phyloP scores from a whole-genome alignment of 2,888 invertebrate species.

The Trimorus sp. region DNA sequence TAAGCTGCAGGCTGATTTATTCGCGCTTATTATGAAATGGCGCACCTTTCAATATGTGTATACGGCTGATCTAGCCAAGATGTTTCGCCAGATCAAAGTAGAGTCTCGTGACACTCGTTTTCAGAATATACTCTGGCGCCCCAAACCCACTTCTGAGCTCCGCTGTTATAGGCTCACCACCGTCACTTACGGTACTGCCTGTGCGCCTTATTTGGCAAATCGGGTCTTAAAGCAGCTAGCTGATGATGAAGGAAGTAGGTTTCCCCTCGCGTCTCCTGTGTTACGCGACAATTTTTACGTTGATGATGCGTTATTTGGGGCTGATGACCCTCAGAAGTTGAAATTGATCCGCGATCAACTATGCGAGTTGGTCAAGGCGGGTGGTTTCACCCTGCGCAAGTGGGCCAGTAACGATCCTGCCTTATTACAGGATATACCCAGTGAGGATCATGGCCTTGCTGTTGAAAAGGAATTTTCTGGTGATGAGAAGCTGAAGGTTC shows the following conservation, averaged over 20 bases:
- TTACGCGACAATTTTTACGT: conserved; percentile 21
- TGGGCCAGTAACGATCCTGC: conserved; percentile 28
- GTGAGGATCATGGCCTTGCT: conserved; percentile 17
- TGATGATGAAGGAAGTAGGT: conserved; percentile 12
- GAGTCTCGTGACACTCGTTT: not conserved
- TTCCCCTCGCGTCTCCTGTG: conserved; percentile 12
- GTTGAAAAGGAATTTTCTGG: not conserved
- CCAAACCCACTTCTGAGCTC: not conserved
- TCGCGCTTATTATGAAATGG: conserved; percentile 27
- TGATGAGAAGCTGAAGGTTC: conserved; percentile 15
- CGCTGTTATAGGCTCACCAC: conserved; percentile 9
- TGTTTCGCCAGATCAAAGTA: conserved; percentile 44
- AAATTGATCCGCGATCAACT: conserved; percentile 1
- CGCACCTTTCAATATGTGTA: conserved; percentile 31
- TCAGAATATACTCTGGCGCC: conserved; percentile 18
- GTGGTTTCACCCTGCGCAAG: conserved; percentile 25
- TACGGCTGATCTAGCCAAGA: conserved; percentile 42
- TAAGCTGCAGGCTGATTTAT: conserved; percentile 25
- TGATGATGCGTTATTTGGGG: conserved; percentile 6
- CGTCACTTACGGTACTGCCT: conserved; percentile 37
- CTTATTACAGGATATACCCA: conserved; percentile 5
- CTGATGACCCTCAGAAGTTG: conserved; percentile 1
- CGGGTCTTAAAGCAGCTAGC: conserved; percentile 23
- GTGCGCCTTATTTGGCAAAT: conserved; percentile 34
- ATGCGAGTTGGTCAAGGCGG: conserved; percentile 1